These are phyloP conservation scores for Corbicula japonica DNA, from an alignment of 2,888 invertebrate genomes.

Conservation along the genomic window DNA sequence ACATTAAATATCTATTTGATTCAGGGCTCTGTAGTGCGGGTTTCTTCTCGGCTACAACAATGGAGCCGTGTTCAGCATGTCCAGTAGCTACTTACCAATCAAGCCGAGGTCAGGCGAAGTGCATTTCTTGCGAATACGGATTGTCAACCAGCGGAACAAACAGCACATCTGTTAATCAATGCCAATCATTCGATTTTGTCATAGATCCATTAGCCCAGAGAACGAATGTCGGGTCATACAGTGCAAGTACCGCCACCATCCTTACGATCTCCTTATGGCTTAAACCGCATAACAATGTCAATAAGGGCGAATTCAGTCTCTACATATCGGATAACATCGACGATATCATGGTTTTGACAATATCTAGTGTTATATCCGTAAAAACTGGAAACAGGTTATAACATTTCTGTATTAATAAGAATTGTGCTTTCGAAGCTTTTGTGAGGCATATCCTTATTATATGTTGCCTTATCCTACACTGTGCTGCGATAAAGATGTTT, in stretches of 20 bases:
- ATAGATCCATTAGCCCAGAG: neutral
- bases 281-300: neutral
- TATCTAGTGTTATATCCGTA: neutral
- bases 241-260: neutral
- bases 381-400: neutral
- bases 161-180: constrained; percentile 6
- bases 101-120: neutral
- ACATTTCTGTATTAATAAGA: neutral
- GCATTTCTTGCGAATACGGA: neutral
- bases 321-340: neutral
- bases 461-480: no score
- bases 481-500: no score
- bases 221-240: constrained; percentile 2
- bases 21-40: constrained; percentile 15
- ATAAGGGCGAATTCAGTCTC: neutral
- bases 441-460: no score
- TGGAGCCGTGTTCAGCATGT: constrained; percentile 20
- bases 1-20: neutral
- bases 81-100: constrained; percentile 18
- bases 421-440: no score
- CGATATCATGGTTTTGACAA: neutral
- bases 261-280: neutral
- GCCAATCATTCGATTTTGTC: constrained; percentile 5
- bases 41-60: constrained; percentile 6
- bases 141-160: constrained; percentile 4